Percentiles rank a stretch among this genome's conserved stretches.
Conservation (phyloP, 1,140 invertebrate species). For the Coptotermes formosanus region DNA sequence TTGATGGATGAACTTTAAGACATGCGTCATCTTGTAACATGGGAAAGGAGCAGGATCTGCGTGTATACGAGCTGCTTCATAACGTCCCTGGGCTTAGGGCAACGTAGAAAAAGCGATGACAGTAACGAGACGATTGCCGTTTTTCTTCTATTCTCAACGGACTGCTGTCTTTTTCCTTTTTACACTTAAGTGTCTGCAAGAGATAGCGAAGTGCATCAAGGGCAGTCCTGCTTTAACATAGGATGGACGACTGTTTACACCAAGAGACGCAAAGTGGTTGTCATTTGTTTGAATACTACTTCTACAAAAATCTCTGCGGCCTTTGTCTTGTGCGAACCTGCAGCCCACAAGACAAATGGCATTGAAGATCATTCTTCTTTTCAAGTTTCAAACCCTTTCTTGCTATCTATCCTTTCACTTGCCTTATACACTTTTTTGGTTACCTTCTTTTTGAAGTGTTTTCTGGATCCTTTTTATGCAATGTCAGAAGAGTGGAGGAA, state of each 20-base stretch:
- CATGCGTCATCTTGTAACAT: too few species aligned
- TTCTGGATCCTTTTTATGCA: background rate
- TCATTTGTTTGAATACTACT: background rate
- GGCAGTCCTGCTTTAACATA: background rate
- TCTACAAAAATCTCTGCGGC: background rate
- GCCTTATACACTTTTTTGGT: background rate
- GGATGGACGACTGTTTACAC: background rate
- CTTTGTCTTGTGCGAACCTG: background rate
- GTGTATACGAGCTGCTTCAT: too few species aligned
- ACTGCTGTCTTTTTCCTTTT: background rate
- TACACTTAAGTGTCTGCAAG: background rate
- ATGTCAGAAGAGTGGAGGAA: background rate
- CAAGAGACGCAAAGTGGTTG: background rate
- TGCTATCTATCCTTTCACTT: background rate
- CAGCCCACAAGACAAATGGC: background rate
- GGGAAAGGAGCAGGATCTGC: too few species aligned
- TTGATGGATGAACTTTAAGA: too few species aligned
- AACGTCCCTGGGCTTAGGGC: too few species aligned
- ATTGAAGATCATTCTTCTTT: too few species aligned
- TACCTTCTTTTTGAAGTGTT: background rate
- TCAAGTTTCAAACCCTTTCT: background rate
- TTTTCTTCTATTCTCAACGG: background rate
- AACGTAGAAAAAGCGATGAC: background rate
- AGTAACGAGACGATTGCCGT: background rate
- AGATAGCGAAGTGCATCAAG: background rate